Percentiles rank a stretch among this genome's conserved stretches.
Conservation (phyloP, 2,888 invertebrate genomes). For the Rugalucina vietnamica region DNA sequence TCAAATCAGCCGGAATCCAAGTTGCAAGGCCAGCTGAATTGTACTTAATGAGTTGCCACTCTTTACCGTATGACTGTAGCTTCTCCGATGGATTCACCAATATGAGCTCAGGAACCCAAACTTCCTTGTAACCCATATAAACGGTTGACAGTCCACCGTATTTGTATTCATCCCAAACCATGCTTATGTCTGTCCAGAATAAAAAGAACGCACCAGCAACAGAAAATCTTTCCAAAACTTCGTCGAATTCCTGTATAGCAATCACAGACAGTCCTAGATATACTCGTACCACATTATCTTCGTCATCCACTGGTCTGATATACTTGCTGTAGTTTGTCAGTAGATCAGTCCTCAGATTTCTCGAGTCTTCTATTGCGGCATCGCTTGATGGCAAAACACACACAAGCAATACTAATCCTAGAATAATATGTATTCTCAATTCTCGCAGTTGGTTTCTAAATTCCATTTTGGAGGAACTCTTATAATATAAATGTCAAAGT, state of each 20-base stretch:
- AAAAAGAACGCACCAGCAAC: conserved; percentile 29
- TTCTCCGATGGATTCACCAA: conserved; percentile 55
- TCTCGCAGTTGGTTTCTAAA: too few relatives aligned
- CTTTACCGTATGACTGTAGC: conserved; percentile 43
- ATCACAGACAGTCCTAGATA: conserved; percentile 24
- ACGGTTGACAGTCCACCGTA: conserved; percentile 22
- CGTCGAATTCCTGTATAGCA: conserved; percentile 50
- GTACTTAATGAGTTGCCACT: conserved; percentile 45
- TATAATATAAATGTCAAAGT: too few relatives aligned
- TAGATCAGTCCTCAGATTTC: conserved; percentile 9
- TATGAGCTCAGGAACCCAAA: conserved; percentile 60
- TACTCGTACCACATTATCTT: conserved; percentile 16
- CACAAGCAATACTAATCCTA: too few relatives aligned
- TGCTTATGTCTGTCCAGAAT: conserved; percentile 37
- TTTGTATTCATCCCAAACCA: conserved; percentile 30
- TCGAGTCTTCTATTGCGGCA: conserved; percentile 34
- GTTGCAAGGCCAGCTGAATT: conserved; percentile 41
- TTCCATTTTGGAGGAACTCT: too few relatives aligned
- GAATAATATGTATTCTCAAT: too few relatives aligned
- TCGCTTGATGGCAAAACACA: too few relatives aligned
- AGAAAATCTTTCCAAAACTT: conserved; percentile 45
- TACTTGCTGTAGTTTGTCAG: conserved; percentile 39
- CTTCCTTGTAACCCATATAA: conserved; percentile 23
- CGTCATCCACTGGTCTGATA: conserved; percentile 31
- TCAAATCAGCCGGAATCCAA: conserved; percentile 44